phyloP scores from a whole-genome alignment of 2,113 vertebrate species.

The Crocuta crocuta region DNA sequence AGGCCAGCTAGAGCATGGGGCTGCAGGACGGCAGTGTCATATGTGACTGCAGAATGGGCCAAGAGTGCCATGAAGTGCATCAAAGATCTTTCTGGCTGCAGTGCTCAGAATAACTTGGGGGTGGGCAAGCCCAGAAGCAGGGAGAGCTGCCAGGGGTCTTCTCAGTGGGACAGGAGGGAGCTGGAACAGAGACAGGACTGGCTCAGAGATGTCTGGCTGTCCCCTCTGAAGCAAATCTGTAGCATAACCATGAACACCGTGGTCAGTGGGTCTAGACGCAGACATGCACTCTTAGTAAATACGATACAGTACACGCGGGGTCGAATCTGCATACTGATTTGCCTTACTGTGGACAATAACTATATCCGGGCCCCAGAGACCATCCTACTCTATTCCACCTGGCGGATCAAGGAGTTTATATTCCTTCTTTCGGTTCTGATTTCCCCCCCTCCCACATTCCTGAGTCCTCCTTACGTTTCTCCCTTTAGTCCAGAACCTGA shows the following conservation, averaged over 20 bases:
- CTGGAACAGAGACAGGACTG: not conserved
- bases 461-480: not conserved
- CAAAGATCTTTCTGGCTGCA: not conserved
- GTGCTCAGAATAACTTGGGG: not conserved
- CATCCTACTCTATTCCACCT: no score
- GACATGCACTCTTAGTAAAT: not conserved
- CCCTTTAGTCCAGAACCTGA: not conserved
- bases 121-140: not conserved
- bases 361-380: not conserved
- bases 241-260: not conserved
- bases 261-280: not conserved
- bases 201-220: not conserved
- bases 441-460: not conserved
- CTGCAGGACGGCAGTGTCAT: accelerated
- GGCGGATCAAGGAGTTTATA: not conserved
- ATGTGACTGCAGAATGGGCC: not conserved
- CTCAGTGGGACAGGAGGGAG: not conserved
- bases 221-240: not conserved
- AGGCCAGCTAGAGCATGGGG: accelerated
- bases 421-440: not conserved
- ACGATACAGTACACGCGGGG: not conserved
- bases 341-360: not conserved
- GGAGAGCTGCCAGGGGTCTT: not conserved
- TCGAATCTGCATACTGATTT: not conserved
- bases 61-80: not conserved